phyloP scores from a whole-genome alignment of 2,113 vertebrate species.

The Psophia crepitans region DNA sequence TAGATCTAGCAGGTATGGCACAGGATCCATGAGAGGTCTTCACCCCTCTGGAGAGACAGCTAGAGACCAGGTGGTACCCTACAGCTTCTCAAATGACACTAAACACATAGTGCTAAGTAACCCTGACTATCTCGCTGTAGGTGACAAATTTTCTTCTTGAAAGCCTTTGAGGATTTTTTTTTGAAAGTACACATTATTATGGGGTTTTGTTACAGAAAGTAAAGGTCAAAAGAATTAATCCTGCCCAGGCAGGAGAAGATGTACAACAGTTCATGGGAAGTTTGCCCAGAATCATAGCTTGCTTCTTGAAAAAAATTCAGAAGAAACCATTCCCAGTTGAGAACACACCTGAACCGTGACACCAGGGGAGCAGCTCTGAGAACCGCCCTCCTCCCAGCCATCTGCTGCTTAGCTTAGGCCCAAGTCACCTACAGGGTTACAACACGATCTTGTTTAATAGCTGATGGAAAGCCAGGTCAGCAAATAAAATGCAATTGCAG shows the following conservation, averaged over 20 bases:
- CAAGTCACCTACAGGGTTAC: not conserved
- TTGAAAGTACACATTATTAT: not conserved
- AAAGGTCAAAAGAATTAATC: not conserved
- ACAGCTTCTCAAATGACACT: not conserved
- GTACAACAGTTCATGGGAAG: rapidly evolving
- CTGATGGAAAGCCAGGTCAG: not conserved
- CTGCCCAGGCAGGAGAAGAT: not conserved
- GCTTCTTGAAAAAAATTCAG: not conserved
- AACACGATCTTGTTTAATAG: not conserved
- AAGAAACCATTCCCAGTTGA: not conserved
- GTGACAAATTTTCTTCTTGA: not conserved
- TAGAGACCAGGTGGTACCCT: not conserved
- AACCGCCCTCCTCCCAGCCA: not conserved
- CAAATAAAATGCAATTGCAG: not conserved
- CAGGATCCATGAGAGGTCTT: not conserved
- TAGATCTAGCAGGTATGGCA: not conserved
- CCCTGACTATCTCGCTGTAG: not conserved
- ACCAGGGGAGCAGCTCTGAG: not conserved
- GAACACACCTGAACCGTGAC: not conserved
- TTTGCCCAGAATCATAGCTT: not conserved
- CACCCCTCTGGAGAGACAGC: not conserved
- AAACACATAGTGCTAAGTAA: not conserved
- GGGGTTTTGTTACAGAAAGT: not conserved
- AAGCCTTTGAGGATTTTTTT: not conserved
- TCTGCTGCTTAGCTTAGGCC: not conserved